Base-by-base conservation (phyloP, 2,888 invertebrate genomes). In the Xestia sexstrigata region DNA sequence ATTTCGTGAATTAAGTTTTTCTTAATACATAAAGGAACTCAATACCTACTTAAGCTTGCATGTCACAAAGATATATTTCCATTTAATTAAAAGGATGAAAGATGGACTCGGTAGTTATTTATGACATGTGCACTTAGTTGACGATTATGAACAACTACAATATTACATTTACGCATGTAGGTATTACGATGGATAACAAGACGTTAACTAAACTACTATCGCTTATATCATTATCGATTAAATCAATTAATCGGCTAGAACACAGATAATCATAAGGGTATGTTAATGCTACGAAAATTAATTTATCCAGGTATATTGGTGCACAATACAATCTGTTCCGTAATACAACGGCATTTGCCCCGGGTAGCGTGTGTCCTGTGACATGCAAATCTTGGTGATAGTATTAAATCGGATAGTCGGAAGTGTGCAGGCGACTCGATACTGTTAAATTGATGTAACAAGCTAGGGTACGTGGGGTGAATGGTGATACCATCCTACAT, bases 351-450 rank as follows among this genome's bases (percentile, higher is more conserved):
- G 90, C 89, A 92, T 90, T 93, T 91, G 93, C 93, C 92, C 89
- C 90, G 90, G 93, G 92, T 91, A 87, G 89, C 89, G 86, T 89
- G 88, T 86, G 89, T 91, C 94, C 96, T 96, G 94, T 96, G 96
- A 94, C 95, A 96, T 96, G 96, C 96, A 96, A 96, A 96, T 96
- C 95, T 94, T 94, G 93, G 92, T 96, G 95, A 96, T 96, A 93
- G 92, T 94, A 96, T 96, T 96, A 96, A 96, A 96, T 95, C 94
- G 93, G 89, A 92, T 92, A 93, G 92, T 93, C 93, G 90, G 93
- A 93, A 92, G 92, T 92, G 93, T 91, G 91, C 89, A 89, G 89
- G 90, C 88, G 89, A 92, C 90, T 91, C 93, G 93, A 93, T 92
- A 89, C 89, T 82, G 88, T 90, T 91, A 93, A 94, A 94, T 94